phyloP scores from a whole-genome alignment of 2,113 vertebrate species.

The Poecilia latipinna region DNA sequence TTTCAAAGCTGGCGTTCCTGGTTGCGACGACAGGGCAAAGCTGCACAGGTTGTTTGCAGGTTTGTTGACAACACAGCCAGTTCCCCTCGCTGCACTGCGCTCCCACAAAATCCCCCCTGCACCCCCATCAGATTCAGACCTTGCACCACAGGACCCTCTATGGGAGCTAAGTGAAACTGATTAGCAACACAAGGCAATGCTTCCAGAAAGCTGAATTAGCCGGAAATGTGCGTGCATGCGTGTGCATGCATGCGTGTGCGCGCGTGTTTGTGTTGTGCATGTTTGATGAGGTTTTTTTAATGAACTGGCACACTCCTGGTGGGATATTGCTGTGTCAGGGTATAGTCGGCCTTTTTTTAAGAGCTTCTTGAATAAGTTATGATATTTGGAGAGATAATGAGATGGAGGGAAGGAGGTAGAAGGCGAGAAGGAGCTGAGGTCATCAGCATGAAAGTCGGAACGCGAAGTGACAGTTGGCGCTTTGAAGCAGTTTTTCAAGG shows the following conservation, averaged over 20 bases:
- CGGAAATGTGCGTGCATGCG: constrained; percentile 22
- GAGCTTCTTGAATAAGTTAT: constrained; percentile 79
- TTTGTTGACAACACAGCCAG: constrained; percentile 17
- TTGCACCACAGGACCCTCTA: constrained; percentile 9
- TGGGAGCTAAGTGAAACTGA: constrained; percentile 45
- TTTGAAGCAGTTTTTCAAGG: constrained; percentile 57
- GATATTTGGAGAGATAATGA: constrained; percentile 83
- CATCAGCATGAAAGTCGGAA: constrained; percentile 89
- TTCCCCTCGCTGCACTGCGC: background rate
- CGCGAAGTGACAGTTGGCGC: constrained; percentile 50
- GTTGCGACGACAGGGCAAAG: constrained; percentile 45
- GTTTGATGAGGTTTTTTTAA: constrained; percentile 83
- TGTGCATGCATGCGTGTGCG: background rate
- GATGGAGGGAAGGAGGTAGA: constrained; percentile 90
- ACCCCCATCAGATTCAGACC: constrained; percentile 5
- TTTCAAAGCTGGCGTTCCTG: constrained; percentile 31
- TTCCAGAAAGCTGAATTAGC: constrained; percentile 59
- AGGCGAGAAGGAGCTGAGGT: constrained; percentile 81
- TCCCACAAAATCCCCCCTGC: constrained; percentile 24
- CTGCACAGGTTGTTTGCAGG: constrained; percentile 36
- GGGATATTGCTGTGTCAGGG: constrained; percentile 76
- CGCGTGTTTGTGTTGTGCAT: constrained; percentile 62
- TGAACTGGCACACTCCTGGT: constrained; percentile 81
- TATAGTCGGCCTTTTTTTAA: constrained; percentile 76
- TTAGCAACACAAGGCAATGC: constrained; percentile 46